phyloP scores from a whole-genome alignment of 2,797 vertebrate genomes.

The Distichodus sexfasciatus region DNA sequence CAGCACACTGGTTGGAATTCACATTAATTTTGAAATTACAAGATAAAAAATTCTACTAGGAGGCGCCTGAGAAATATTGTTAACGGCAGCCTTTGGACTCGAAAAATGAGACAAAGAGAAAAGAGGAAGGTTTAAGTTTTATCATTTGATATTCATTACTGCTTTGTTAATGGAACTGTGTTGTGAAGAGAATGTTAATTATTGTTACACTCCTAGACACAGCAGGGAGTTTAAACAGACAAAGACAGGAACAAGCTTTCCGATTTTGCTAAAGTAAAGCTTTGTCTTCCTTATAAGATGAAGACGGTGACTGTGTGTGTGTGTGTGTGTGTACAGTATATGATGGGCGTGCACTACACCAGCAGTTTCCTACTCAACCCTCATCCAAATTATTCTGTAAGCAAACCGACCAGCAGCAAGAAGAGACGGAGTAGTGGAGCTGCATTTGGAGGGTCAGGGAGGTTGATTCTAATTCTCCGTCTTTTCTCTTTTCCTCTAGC shows the following conservation, averaged over 20 bases:
- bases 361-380: no score
- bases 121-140: conserved; percentile 65
- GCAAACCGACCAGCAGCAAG: no score
- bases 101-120: conserved; percentile 29
- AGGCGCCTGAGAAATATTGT: conserved; percentile 63
- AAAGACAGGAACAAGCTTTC: background rate
- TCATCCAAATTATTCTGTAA: no score
- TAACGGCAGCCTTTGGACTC: conserved; percentile 58
- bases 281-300: conserved; percentile 18
- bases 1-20: conserved; percentile 49
- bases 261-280: background rate
- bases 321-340: no score
- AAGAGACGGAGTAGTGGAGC: no score
- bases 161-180: conserved; percentile 71
- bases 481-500: no score
- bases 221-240: conserved; percentile 34
- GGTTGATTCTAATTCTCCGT: no score
- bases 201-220: conserved; percentile 59
- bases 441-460: no score
- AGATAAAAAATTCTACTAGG: conserved; percentile 61
- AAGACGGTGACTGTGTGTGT: no score
- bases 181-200: conserved; percentile 74
- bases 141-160: conserved; percentile 74
- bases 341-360: no score
- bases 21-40: conserved; percentile 59